Percentiles rank a stretch among this genome's conserved stretches.
Evolutionary conservation across 2,113 vertebrate genomes (phyloP).

Genomic region (Eira barbara): DNA sequence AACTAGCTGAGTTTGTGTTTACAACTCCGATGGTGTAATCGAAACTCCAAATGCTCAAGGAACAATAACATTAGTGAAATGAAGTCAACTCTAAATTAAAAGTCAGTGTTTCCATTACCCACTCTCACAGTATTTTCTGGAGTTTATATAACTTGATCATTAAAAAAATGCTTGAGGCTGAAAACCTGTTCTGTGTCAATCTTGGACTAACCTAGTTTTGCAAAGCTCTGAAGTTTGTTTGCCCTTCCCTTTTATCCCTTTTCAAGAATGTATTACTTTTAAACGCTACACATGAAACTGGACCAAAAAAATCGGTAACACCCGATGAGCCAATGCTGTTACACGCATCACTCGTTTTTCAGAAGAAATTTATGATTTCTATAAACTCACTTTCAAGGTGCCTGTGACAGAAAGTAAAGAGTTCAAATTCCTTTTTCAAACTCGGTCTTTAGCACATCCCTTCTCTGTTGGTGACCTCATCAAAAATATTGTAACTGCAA

Average conservation of each 20-base stretch:
- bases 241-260: not conserved
- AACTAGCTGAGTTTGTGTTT: constrained; percentile 60
- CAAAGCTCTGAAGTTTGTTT: constrained; percentile 38
- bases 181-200: constrained; percentile 57
- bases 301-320: not conserved
- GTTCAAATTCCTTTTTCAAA: not conserved
- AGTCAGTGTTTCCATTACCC: constrained; percentile 69
- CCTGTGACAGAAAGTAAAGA: not conserved
- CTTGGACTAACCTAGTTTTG: constrained; percentile 40
- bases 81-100: constrained; percentile 60
- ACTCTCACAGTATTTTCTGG: constrained; percentile 64
- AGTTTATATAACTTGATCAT: constrained; percentile 61
- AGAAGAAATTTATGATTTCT: constrained; percentile 22
- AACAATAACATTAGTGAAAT: constrained; percentile 23
- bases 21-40: not conserved
- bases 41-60: constrained; percentile 44
- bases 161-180: constrained; percentile 61
- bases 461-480: not conserved
- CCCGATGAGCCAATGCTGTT: not conserved
- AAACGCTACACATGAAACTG: not conserved
- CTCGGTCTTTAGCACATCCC: not conserved
- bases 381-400: constrained; percentile 29
- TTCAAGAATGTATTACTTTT: constrained; percentile 55
- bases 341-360: not conserved
- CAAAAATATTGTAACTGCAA: not conserved